Percentiles rank a stretch among this genome's conserved stretches.
phyloP scores from a whole-genome alignment of 2,888 invertebrate species.

The Leucozona laternaria region DNA sequence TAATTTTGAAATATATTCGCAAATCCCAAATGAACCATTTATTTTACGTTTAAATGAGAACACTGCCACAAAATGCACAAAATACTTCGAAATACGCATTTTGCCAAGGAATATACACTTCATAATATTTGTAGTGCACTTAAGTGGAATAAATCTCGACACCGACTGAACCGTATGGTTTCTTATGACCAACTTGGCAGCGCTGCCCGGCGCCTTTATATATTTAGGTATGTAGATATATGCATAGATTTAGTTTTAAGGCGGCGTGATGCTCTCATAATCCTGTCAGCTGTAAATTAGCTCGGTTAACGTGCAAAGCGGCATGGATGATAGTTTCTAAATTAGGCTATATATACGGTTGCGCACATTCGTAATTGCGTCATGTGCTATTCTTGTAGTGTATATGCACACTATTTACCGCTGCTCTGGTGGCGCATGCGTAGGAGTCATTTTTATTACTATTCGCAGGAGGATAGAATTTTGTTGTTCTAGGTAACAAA shows the following conservation, averaged over 20 bases:
- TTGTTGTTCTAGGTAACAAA: constrained; percentile 65
- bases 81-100: constrained; percentile 17
- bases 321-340: constrained; percentile 53
- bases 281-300: constrained; percentile 66
- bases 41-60: constrained; percentile 29
- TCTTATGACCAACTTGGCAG: constrained; percentile 14
- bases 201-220: neutral
- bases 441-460: constrained; percentile 61
- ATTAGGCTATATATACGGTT: constrained; percentile 60
- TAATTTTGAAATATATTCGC: too few relatives aligned
- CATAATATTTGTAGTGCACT: constrained; percentile 49
- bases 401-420: constrained; percentile 1
- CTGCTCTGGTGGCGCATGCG: constrained; percentile 35
- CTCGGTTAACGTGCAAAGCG: constrained; percentile 39
- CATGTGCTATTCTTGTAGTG: constrained; percentile 34
- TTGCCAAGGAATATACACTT: constrained; percentile 40
- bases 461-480: constrained; percentile 24
- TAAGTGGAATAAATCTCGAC: constrained; percentile 60
- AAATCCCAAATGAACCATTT: constrained; percentile 32
- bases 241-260: neutral
- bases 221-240: neutral
- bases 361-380: constrained; percentile 59
- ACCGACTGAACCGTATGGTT: neutral
- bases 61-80: neutral
- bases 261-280: constrained; percentile 54